Evolutionary conservation across 1,140 invertebrate genomes (phyloP).

Genomic region (Euglossa dilemma): DNA sequence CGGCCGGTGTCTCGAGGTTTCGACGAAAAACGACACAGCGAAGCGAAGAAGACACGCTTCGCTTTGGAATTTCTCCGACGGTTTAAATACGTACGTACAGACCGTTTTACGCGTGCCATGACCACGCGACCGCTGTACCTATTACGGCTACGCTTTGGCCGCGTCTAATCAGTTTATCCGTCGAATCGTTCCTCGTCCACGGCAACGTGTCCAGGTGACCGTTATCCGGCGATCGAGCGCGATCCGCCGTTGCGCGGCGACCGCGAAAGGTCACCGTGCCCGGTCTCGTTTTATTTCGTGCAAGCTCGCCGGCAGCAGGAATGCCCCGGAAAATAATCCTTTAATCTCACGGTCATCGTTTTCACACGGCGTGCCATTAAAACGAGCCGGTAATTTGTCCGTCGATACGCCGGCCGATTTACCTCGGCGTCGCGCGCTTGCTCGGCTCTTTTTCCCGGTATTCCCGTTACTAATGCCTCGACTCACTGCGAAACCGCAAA

Average conservation of each 20-base stretch:
- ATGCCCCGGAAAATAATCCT: constrained; percentile 44
- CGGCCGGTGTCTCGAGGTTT: not conserved
- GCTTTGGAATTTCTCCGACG: too few relatives aligned
- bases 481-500: constrained; percentile 46
- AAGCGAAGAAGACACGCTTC: not conserved
- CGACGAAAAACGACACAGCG: too few relatives aligned
- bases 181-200: not conserved
- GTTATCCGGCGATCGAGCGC: constrained; percentile 59
- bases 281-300: constrained; percentile 50
- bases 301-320: constrained; percentile 4
- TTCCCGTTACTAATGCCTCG: constrained; percentile 55
- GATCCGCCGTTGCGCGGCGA: constrained; percentile 39
- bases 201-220: constrained; percentile 1
- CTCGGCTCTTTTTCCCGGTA: constrained; percentile 2
- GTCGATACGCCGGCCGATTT: constrained; percentile 63
- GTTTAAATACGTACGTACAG: too few relatives aligned
- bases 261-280: constrained; percentile 17
- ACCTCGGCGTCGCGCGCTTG: constrained; percentile 27
- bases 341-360: constrained; percentile 74
- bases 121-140: too few relatives aligned
- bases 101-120: too few relatives aligned
- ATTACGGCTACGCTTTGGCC: not conserved
- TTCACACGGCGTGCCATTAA: constrained; percentile 71
- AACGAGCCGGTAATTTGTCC: constrained; percentile 69
- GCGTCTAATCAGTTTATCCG: constrained; percentile 4